Percentiles rank a stretch among this genome's conserved stretches.
These are phyloP conservation scores for Mormyrus iriodes DNA, from an alignment of 2,113 vertebrate species.

Conservation along the genomic window DNA sequence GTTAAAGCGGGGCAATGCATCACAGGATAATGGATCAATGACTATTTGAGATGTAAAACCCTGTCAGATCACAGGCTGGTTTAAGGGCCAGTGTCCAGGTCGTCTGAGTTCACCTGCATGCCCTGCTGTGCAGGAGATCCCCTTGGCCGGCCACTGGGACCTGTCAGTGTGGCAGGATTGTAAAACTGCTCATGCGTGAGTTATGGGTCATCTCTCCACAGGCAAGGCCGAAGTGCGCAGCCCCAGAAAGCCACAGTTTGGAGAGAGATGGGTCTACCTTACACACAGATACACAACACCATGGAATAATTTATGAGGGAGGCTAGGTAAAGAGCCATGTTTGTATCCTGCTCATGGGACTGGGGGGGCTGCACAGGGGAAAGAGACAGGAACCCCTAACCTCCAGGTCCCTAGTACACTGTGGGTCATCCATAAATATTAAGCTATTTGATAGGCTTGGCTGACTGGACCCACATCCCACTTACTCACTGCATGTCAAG, in stretches of 20 bases:
- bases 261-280: background rate
- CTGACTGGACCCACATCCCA: background rate
- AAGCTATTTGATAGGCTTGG: background rate
- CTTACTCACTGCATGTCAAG: background rate
- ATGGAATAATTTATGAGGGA: constrained; percentile 12
- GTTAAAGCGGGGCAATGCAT: constrained; percentile 21
- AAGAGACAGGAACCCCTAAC: background rate
- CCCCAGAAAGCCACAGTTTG: background rate
- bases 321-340: background rate
- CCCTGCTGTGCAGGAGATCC: constrained; percentile 29
- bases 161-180: constrained; percentile 16
- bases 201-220: constrained; percentile 37
- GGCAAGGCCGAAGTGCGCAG: background rate
- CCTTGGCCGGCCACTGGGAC: constrained; percentile 1
- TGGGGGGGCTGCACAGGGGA: background rate
- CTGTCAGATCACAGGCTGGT: constrained; percentile 37
- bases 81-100: constrained; percentile 37
- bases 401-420: constrained; percentile 64
- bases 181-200: constrained; percentile 51
- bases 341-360: background rate
- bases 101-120: constrained; percentile 51
- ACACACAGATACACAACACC: background rate
- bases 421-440: constrained; percentile 57
- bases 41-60: constrained; percentile 29
- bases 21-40: constrained; percentile 32